Evolutionary conservation across 2,888 invertebrate species (phyloP), one percentile per base, ranked within the genome.

Genomic region (Ectemnius lituratus): DNA sequence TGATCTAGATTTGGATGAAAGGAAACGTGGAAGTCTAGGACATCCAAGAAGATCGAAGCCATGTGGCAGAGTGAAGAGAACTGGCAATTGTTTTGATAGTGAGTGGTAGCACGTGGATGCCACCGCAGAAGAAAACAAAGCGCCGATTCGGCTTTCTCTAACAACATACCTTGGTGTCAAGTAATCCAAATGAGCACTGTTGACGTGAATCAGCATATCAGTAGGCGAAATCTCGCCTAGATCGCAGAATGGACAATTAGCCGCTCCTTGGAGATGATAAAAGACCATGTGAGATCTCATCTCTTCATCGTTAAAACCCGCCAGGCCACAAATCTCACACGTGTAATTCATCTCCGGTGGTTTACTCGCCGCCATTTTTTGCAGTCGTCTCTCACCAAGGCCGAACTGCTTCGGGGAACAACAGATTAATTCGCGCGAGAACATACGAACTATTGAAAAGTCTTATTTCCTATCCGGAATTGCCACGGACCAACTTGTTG

Each of bases 251-350:
- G 97, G 97, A 87, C 97, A 97, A 63, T 95, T 94, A 11, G 95
- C 94, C 77, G 94, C 94, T 0, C 96, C 96, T 76, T 95, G 95
- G 11, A 97, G 94, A 89, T 97, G 97, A 82, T 94, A 95, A 60
- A 95, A 93, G 68, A 95, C 92, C 74, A 96, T 96, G 90, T 97
- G 97, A 20, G 94, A 92, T 76, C 96, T 92, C 94, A 97, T 95
- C 81, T 95, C 94, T 76, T 95, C 95, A 88, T 96, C 96, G 73
- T 94, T 94, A 75, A 97, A 92, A 20, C 95, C 95, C 84, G 96
- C 96, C 79, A 95, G 93, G n/a, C 96, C 96, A 90, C 97, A 97
- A 78, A 97, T 95, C 91, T 97, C 96, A 91, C 97, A 97, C 67
- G 95, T 94, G 89, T 94, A 93, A 86, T 91, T 92, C 84, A 93